Evolutionary conservation across 2,113 vertebrate species (phyloP), one percentile per base, ranked within the genome.

Genomic region (Syrmaticus mikado): DNA sequence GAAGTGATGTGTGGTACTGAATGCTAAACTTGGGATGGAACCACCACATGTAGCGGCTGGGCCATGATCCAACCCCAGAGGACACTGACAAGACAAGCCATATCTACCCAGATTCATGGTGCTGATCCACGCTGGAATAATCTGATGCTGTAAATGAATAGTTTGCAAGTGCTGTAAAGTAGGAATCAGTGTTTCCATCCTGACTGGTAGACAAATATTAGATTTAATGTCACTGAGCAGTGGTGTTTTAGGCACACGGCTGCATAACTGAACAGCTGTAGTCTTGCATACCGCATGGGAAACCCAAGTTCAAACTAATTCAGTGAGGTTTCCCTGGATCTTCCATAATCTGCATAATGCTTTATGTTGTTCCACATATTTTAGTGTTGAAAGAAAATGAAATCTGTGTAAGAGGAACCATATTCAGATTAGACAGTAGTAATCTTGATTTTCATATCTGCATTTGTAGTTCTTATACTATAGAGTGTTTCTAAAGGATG

Each of bases 1-100:
- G 28, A 77, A 27, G 2, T 46, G 52, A 68, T 4, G 4, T 34
- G n/a, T 61, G 10, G 16, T 58, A 58, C 17, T 58, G 60, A 32
- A 81, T 48, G 30, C 41, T 50, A 50, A 73, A 5, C 12, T 12
- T 1, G 6, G 58, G 43, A 20, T 32, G 25, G 25, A 88, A 36
- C 36, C 20, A 21, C 52, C 24, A 32, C 7, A 13, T 4, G 2
- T 57, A 41, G 25, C 8, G 24, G 10, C 19, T 0, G 0, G 24
- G 32, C 25, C 53, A 32, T 10, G 30, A 66, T 36, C 32, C 25
- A 58, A 55, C 14, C 8, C 27, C 52, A 17, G 3, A 36, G 10
- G 13, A 43, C 12, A 50, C 10, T 20, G 20, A 25, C 43, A 36
- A 38, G 38, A 21, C 16, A 50, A 10, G 8, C 8, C 15, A 30